Conservation (phyloP, 2,113 vertebrate genomes). For the Onychostruthus taczanowskii region DNA sequence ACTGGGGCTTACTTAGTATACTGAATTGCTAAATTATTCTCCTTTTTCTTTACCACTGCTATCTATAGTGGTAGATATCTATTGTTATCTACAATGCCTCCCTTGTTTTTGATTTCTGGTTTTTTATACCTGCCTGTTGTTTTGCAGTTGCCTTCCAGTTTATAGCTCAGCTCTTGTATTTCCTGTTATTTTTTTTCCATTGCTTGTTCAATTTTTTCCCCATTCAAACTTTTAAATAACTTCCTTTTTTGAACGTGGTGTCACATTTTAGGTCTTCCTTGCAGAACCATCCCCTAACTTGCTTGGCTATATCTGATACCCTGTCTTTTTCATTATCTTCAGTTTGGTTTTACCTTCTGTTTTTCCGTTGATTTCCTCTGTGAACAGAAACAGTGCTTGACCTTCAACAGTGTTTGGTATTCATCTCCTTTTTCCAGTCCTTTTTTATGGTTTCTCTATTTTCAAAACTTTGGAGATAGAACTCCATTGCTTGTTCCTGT, state of each 20-base stretch:
- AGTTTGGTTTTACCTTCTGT: not conserved
- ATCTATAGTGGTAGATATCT: too few relatives aligned
- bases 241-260: not conserved
- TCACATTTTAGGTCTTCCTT: not conserved
- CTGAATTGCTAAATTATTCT: not conserved
- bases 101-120: accelerated
- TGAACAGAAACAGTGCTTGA: not conserved
- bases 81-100: not conserved
- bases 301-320: not conserved
- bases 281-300: not conserved
- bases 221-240: not conserved
- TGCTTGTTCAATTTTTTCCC: not conserved
- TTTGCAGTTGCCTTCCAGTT: not conserved
- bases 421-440: not conserved
- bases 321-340: not conserved
- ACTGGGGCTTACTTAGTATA: not conserved
- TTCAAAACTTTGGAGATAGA: not conserved
- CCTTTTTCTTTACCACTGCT: not conserved
- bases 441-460: not conserved
- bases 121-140: not conserved
- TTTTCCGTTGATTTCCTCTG: not conserved
- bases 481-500: not conserved
- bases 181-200: not conserved
- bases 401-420: not conserved
- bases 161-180: not conserved